phyloP scores from a whole-genome alignment of 1,140 invertebrate species.

The Temnothorax curvispinosus region DNA sequence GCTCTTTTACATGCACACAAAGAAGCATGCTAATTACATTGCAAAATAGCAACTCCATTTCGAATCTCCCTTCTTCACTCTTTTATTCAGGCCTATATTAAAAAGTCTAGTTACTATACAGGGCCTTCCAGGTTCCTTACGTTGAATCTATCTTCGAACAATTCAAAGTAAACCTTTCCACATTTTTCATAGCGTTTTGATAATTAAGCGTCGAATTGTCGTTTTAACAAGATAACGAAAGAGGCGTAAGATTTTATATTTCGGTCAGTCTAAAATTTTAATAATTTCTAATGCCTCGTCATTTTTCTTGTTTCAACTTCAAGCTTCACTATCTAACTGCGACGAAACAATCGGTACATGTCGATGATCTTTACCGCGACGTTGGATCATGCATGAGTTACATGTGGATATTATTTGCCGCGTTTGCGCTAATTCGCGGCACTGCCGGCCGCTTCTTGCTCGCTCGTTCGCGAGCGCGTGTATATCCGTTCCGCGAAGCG shows the following conservation, averaged over 20 bases:
- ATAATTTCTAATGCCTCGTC: too few relatives aligned
- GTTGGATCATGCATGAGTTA: neutral
- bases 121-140: too few relatives aligned
- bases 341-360: too few relatives aligned
- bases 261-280: neutral
- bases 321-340: neutral
- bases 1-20: neutral
- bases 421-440: constrained; percentile 38
- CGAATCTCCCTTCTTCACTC: neutral
- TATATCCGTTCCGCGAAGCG: constrained; percentile 64
- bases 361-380: constrained; percentile 7
- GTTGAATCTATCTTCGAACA: neutral
- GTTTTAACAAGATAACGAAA: neutral
- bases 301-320: neutral
- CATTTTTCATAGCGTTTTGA: neutral
- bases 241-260: neutral
- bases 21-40: constrained; percentile 2
- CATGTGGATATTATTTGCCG: constrained; percentile 4
- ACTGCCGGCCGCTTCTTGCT: constrained; percentile 13
- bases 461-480: constrained; percentile 22
- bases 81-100: neutral
- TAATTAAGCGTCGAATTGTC: neutral
- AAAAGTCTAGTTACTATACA: neutral
- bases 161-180: neutral
- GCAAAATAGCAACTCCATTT: neutral